Evolutionary conservation across 2,113 vertebrate species (phyloP).

Genomic region (Mesembrinibis cayennensis): DNA sequence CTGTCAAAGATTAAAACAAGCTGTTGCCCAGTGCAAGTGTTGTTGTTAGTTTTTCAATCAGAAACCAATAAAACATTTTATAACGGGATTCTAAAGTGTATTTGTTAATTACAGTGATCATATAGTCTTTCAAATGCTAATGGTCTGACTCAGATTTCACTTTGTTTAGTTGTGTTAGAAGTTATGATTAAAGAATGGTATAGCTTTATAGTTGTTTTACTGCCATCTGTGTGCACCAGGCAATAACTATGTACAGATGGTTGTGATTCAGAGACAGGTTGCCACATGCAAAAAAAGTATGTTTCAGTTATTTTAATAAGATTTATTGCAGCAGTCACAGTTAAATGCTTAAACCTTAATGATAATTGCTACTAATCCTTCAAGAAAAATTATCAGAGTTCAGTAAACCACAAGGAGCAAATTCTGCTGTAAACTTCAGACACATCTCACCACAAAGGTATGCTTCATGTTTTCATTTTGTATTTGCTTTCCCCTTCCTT

Average conservation of each 20-base stretch:
- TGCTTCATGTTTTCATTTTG: conserved; percentile 26
- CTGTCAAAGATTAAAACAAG: conserved; percentile 67
- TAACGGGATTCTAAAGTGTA: conserved; percentile 54
- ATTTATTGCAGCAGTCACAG: conserved; percentile 92
- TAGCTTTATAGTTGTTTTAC: conserved; percentile 87
- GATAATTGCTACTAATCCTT: conserved; percentile 92
- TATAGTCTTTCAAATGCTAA: conserved; percentile 90
- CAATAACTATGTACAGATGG: conserved; percentile 98
- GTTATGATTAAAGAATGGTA: conserved; percentile 89
- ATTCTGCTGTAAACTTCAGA: conserved; percentile 70
- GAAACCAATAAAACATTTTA: conserved; percentile 64
- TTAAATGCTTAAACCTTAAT: conserved; percentile 91
- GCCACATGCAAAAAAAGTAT: conserved; percentile 88
- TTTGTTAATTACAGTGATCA: conserved; percentile 83
- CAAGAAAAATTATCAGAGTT: conserved; percentile 84
- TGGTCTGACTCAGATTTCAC: conserved; percentile 86
- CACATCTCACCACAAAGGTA: conserved; percentile 62
- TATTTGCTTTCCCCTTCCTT: neutral
- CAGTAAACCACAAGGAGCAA: conserved; percentile 72
- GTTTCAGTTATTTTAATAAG: conserved; percentile 98
- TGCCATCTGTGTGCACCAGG: conserved; percentile 93
- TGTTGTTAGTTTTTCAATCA: conserved; percentile 64
- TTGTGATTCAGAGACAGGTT: conserved; percentile 93
- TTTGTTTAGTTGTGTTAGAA: conserved; percentile 96
- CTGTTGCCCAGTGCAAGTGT: conserved; percentile 47